Base-by-base conservation (phyloP, 2,797 vertebrate genomes). In the Trematomus bernacchii region DNA sequence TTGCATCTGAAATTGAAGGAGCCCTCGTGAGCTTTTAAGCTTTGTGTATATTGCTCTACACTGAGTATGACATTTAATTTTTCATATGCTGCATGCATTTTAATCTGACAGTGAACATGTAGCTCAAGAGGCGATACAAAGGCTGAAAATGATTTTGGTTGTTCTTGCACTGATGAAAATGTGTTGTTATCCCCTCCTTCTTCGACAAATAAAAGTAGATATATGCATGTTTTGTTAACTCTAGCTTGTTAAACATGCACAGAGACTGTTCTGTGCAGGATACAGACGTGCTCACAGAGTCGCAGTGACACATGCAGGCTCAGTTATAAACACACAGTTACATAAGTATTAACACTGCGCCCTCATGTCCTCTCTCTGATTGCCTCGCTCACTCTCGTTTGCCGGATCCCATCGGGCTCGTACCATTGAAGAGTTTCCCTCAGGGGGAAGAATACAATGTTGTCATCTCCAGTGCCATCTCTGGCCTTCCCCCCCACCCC, bases 391-490 rank as follows among this genome's bases (percentile, higher is more conserved):
- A 37, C 73, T 88, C 85, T 82, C 71, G 71, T 86, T 90, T 75
- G 79, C 80, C 40, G 37, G 76, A 70, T 91, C 87, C 85, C 80
- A 77, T 79, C 10, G 85, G 84, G 68, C 71, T 75, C 54, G 23
- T 86, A 77, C 85, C 82, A 70, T 82, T 87, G 80, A 87, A 91
- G 86, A 84, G 65, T 83, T 88, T 72, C 76, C 90, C 86, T 83
- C 65, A 19, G 90, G 92, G 79, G 80, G 84, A 87, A 86, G 77
- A 87, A 84, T 84, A 84, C 80, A 84, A 52, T 79, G 85, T 85
- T 92, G 90, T 92, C 92, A 91, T 92, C 87, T 91, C 85, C 54
- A 60, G 79, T 89, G 85, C 89, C 81, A 85, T 91, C 89, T 77
- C 86, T 85, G 82, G 75, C 84, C 85, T 73, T 53, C 85, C 78